Conservation (phyloP, 2,888 invertebrate species). For the Drosophila mulleri region DNA sequence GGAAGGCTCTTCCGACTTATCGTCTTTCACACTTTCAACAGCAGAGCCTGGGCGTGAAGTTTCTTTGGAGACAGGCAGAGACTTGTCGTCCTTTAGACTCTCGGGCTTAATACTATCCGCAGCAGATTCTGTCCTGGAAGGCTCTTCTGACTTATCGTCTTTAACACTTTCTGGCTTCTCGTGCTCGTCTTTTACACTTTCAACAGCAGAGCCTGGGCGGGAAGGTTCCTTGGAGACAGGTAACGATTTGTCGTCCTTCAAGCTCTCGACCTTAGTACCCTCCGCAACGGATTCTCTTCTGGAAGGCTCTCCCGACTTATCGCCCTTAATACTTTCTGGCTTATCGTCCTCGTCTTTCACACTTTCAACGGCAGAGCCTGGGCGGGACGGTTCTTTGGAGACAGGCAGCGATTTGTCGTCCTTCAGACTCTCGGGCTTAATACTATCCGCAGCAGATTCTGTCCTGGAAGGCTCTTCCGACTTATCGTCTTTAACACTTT, state of each 20-base stretch:
- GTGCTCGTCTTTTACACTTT: constrained; percentile 7
- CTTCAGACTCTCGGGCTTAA: not conserved
- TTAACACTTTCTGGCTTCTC: constrained; percentile 23
- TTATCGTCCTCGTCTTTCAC: constrained; percentile 21
- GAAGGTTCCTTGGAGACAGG: constrained; percentile 16
- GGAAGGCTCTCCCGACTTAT: constrained; percentile 1
- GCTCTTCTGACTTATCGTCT: not conserved
- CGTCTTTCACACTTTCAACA: constrained; percentile 25
- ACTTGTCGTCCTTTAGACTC: constrained; percentile 3
- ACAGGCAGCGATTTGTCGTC: constrained; percentile 19
- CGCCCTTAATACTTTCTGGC: not conserved
- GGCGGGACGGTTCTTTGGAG: constrained; percentile 31
- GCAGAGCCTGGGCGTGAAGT: constrained; percentile 22
- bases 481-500: not conserved
- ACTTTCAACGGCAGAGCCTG: constrained; percentile 49
- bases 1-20: constrained; percentile 25
- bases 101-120: constrained; percentile 8
- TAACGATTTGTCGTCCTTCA: constrained; percentile 6
- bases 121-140: constrained; percentile 16
- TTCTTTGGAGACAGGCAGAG: constrained; percentile 8
- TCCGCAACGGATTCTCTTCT: constrained; percentile 13
- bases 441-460: constrained; percentile 16
- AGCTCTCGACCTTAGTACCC: not conserved
- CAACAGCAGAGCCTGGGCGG: constrained; percentile 2
- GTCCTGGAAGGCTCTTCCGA: constrained; percentile 12